Percentiles rank a stretch among this genome's conserved stretches.
Conservation (phyloP, 1,140 invertebrate genomes). For the Brachionus paranguensis region DNA sequence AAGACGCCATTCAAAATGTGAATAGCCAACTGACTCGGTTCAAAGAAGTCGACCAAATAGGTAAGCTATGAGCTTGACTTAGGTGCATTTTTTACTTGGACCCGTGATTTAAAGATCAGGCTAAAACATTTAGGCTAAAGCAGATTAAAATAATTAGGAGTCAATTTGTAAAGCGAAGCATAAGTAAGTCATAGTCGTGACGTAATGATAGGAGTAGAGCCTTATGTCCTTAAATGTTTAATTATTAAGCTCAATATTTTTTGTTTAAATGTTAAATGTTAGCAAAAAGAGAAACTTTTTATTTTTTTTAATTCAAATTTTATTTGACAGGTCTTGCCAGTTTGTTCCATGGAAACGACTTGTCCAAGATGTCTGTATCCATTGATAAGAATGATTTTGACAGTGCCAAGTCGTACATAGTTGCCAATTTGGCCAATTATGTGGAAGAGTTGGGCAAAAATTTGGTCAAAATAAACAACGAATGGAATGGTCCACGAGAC, state of each 20-base stretch:
- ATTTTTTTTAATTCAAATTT: not conserved
- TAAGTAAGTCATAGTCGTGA: slow-evolving; percentile 1
- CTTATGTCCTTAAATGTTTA: not conserved
- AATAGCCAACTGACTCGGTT: not conserved
- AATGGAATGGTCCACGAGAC: slow-evolving; percentile 16
- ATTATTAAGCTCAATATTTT: not conserved
- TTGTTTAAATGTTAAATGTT: slow-evolving; percentile 25
- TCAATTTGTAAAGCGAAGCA: not conserved
- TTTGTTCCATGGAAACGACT: slow-evolving; percentile 3
- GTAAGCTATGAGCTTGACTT: not conserved
- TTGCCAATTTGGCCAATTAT: not conserved
- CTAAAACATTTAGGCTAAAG: not conserved
- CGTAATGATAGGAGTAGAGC: not conserved
- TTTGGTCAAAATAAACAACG: not conserved
- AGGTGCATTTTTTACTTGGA: not conserved
- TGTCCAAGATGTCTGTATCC: not conserved
- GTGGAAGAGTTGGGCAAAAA: not conserved
- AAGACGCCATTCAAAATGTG: not conserved
- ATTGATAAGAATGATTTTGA: not conserved
- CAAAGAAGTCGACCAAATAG: slow-evolving; percentile 5
- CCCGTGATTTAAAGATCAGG: not conserved
- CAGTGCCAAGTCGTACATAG: not conserved
- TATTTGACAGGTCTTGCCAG: not conserved
- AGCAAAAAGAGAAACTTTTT: not conserved
- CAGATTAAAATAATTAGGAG: not conserved